Evolutionary conservation across 2,888 invertebrate genomes (phyloP).

Genomic region (Sepioteuthis lessoniana): DNA sequence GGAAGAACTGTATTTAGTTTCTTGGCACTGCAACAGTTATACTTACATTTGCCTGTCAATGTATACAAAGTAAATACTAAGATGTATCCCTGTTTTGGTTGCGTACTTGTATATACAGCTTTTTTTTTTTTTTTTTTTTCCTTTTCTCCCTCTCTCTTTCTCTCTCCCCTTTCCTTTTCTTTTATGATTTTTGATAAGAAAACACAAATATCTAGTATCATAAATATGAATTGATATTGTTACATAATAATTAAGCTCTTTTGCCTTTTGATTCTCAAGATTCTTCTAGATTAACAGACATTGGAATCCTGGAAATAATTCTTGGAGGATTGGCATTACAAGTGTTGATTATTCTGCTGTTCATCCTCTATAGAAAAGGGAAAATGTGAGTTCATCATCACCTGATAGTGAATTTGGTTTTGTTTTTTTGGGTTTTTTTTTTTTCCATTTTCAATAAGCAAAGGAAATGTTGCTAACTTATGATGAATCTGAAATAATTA

Average conservation of each 20-base stretch:
- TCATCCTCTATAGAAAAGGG: slow-evolving; percentile 36
- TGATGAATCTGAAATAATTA: background rate
- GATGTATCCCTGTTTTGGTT: background rate
- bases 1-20: background rate
- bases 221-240: background rate
- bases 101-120: background rate
- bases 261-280: background rate
- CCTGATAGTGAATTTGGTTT: background rate
- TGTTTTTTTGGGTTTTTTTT: background rate
- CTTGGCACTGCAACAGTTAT: background rate
- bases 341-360: background rate
- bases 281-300: background rate
- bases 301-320: background rate
- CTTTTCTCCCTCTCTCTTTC: background rate
- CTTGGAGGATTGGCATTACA: background rate
- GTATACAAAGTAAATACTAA: background rate
- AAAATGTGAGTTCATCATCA: background rate
- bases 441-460: background rate
- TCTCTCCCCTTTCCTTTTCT: background rate
- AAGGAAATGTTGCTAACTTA: background rate
- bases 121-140: background rate
- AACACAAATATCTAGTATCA: background rate
- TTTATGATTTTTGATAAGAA: background rate
- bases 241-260: background rate
- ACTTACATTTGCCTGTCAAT: background rate